These are phyloP conservation scores for Meloe dianella DNA, from an alignment of 2,888 invertebrate genomes.

Conservation along the genomic window DNA sequence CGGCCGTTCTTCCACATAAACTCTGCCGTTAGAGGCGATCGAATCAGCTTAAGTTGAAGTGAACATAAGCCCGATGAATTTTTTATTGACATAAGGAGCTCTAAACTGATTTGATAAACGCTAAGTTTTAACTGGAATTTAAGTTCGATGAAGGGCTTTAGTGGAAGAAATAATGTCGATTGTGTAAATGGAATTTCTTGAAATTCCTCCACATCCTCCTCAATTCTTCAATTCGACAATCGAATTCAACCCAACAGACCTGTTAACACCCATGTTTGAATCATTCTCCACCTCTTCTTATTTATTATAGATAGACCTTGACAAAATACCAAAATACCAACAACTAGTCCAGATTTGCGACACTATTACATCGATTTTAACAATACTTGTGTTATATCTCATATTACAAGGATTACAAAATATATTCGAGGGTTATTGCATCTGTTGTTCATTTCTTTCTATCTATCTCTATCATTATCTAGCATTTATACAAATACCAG, in stretches of 20 bases:
- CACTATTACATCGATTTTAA: constrained; percentile 51
- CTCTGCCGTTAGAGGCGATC: no score
- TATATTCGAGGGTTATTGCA: constrained; percentile 34
- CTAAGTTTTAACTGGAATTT: no score
- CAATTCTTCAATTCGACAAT: neutral
- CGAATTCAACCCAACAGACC: neutral
- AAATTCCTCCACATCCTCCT: neutral
- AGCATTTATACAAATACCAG: neutral
- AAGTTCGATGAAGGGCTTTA: no score
- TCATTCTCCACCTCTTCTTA: neutral
- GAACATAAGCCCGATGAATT: no score
- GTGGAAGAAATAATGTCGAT: no score
- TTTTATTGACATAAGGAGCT: no score
- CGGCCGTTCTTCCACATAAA: no score
- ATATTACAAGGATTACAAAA: constrained; percentile 53
- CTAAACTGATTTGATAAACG: no score
- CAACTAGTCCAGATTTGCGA: constrained; percentile 52
- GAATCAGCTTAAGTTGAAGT: no score
- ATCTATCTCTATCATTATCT: neutral
- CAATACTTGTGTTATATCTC: constrained; percentile 48
- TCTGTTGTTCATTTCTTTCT: constrained; percentile 20
- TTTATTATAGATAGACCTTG: neutral
- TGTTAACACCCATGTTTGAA: neutral
- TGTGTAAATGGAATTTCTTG: no score
- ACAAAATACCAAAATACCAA: constrained; percentile 49